A percentile compares a stretch with the other conserved stretches of the same genome.
These are phyloP conservation scores for Ascaphus truei DNA, from an alignment of 2,113 vertebrate species.

Conservation along the genomic window DNA sequence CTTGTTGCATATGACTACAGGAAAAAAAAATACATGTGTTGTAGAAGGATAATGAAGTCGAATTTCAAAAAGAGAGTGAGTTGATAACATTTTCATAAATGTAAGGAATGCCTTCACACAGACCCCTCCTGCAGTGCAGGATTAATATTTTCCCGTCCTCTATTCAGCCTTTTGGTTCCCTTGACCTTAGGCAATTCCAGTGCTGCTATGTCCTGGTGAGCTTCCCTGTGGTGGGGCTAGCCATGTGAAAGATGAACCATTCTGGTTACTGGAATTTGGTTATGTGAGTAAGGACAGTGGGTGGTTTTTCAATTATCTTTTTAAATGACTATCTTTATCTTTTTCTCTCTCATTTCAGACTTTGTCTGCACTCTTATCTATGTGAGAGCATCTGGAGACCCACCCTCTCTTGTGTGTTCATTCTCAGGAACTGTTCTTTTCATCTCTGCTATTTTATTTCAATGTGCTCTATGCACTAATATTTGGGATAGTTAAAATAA, in stretches of 20 bases:
- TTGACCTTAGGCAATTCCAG: slow-evolving; percentile 18
- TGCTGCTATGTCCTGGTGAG: neutral
- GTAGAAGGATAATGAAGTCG: slow-evolving; percentile 39
- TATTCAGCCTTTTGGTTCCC: neutral
- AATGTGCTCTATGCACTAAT: no score
- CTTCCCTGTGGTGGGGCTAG: neutral
- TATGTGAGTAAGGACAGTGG: neutral
- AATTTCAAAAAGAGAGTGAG: slow-evolving; percentile 33
- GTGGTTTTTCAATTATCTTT: neutral
- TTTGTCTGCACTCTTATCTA: neutral
- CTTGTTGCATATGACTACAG: slow-evolving; percentile 34
- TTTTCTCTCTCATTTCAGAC: neutral
- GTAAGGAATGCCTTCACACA: slow-evolving; percentile 10
- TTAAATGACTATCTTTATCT: neutral
- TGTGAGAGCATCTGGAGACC: neutral
- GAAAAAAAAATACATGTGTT: slow-evolving; percentile 32
- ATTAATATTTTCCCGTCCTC: slow-evolving; percentile 1
- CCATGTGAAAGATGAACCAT: accelerated
- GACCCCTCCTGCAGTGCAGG: slow-evolving; percentile 4
- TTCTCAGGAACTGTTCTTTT: neutral
- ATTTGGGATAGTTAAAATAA: no score
- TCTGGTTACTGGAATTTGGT: neutral
- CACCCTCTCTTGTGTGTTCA: neutral
- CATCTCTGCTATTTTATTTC: no score
- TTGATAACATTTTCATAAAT: slow-evolving; percentile 20